Base-by-base conservation (phyloP, 92 coral and sea anemone genomes). In the Epizoanthus illoricatus region DNA sequence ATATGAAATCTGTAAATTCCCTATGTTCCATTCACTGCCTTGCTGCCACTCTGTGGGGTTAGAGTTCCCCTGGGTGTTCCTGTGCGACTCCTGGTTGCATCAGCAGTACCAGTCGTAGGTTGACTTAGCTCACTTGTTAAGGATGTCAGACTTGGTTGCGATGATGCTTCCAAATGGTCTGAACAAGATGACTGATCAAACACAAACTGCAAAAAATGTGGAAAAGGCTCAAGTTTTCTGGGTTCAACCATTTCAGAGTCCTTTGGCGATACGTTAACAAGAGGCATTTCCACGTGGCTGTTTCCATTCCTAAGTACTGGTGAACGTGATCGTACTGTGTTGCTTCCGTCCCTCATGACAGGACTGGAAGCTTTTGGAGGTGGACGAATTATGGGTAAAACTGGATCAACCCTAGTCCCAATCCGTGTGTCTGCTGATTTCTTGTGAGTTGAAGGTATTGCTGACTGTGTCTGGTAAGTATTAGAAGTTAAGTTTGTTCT, bases 201-300 rank as follows among this genome's bases (percentile, higher is more conserved):
- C 33, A 87, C 94, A 82, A 92, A 92, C 79, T 91, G 97, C 11
- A 92, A 86, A 81, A 90, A 92, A 78, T 92, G 88, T 47, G 97
- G 97, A 19, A 83, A 87, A 19, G 97, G 94, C 28, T 88, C 89
- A 9, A 20, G 17, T 56, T 74, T 88, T 84, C 93, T 88, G 65
- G 92, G 70, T 72, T 85, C 89, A 20, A 89, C 80, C 82, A 88
- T 70, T 67, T 92, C 97, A 62, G 85, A 72, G 16, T 92, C 97
- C 15, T 88, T 80, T 15, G 89, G 62, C 67, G 86, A 79, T 17
- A 84, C 42, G 72, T 90, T 86, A 33, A 88, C 84, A 65, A 88
- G 84, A 5, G 89, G 71, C 23, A 85, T 80, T 58, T 72, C 65
- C 4, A 74, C 45, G 71, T 85, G 75, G 36, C 65, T 66, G 55